These are phyloP conservation scores for Bufotes viridis DNA, from an alignment of 2,797 vertebrate genomes.

Conservation along the genomic window DNA sequence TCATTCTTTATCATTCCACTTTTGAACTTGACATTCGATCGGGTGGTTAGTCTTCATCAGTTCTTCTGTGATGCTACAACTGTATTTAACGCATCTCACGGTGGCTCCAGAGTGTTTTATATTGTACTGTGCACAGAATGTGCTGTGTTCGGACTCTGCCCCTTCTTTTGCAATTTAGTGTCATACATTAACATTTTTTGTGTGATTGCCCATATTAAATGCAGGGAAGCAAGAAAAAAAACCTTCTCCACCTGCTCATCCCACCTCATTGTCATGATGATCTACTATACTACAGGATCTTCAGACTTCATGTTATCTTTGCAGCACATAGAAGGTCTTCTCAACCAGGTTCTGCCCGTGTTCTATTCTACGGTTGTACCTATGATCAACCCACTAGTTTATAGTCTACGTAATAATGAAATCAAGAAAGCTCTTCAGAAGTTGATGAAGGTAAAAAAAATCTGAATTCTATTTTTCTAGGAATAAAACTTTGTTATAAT, in stretches of 20 bases:
- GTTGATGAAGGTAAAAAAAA: neutral
- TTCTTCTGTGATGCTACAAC: neutral
- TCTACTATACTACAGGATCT: neutral
- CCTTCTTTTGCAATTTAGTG: neutral
- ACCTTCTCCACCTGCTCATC: neutral
- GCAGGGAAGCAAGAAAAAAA: neutral
- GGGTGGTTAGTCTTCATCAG: neutral
- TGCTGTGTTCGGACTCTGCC: neutral
- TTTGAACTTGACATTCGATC: neutral
- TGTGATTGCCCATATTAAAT: neutral
- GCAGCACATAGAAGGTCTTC: neutral
- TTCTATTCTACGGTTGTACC: neutral
- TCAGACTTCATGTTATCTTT: neutral
- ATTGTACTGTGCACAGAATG: neutral
- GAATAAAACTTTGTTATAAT: too few species aligned
- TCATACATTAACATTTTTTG: neutral
- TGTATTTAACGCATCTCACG: neutral
- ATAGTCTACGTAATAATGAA: neutral
- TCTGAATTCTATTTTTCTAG: too few species aligned
- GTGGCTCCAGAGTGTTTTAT: neutral
- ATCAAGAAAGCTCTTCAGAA: neutral
- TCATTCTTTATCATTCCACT: neutral
- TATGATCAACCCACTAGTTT: neutral
- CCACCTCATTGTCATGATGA: slow-evolving; percentile 10
- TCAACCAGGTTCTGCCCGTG: neutral